Evolutionary conservation across 2,113 vertebrate genomes (phyloP).

Genomic region (Mobula birostris): DNA sequence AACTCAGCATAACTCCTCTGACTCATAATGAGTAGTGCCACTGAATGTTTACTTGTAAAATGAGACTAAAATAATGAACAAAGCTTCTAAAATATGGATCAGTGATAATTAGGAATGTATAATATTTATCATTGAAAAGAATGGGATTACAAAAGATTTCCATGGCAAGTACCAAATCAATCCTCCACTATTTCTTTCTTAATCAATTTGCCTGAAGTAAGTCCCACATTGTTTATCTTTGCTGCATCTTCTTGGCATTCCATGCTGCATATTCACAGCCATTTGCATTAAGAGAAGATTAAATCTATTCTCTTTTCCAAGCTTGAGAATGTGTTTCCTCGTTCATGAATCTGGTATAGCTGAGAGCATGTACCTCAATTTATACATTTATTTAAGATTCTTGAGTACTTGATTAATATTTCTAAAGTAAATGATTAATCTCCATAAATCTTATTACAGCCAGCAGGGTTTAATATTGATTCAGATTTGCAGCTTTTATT

Average conservation of each 20-base stretch:
- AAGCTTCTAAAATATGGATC: neutral
- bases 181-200: neutral
- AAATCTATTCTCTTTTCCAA: neutral
- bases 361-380: neutral
- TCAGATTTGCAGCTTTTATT: neutral
- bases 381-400: neutral
- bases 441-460: neutral
- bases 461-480: neutral
- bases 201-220: neutral
- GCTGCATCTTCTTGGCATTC: neutral
- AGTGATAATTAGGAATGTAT: neutral
- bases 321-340: neutral
- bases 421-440: neutral
- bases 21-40: neutral
- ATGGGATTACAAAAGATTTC: neutral
- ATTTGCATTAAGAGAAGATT: neutral
- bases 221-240: neutral
- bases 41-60: neutral
- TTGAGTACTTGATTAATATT: neutral
- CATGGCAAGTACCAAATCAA: neutral
- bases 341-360: neutral
- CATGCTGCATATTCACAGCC: neutral
- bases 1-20: neutral
- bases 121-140: neutral
- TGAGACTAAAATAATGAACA: neutral